Conservation (phyloP, 2,113 vertebrate species). For the Suricata suricatta region DNA sequence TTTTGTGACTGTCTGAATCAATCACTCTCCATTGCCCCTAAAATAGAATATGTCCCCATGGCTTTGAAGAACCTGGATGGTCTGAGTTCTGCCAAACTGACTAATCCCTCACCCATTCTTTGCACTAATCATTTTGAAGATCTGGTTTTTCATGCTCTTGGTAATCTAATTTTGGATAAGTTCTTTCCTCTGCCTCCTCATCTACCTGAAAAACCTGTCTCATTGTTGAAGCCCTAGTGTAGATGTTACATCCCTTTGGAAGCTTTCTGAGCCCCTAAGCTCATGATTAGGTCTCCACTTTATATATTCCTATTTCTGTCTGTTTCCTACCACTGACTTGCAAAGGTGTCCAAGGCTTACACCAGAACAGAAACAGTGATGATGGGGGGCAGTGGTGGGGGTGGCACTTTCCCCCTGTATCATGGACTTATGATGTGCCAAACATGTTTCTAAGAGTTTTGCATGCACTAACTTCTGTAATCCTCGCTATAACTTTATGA, state of each 20-base stretch:
- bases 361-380: neutral
- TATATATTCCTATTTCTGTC: neutral
- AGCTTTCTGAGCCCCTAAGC: neutral
- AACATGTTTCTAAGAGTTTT: neutral
- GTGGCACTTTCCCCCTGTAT: neutral
- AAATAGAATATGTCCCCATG: neutral
- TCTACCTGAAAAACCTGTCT: neutral
- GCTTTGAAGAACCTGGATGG: neutral
- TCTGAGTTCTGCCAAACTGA: neutral
- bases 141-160: neutral
- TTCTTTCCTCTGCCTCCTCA: neutral
- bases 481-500: neutral
- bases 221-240: neutral
- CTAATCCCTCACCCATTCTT: neutral
- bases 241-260: neutral
- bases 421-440: neutral
- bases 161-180: neutral
- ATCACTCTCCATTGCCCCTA: neutral
- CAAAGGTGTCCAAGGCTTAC: neutral
- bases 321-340: neutral
- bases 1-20: neutral
- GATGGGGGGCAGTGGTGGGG: neutral
- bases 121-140: neutral
- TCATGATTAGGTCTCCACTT: neutral
- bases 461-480: neutral